Evolutionary conservation across 2,797 vertebrate genomes (phyloP), one percentile per base, ranked within the genome.

Genomic region (Molossus alvarezi): DNA sequence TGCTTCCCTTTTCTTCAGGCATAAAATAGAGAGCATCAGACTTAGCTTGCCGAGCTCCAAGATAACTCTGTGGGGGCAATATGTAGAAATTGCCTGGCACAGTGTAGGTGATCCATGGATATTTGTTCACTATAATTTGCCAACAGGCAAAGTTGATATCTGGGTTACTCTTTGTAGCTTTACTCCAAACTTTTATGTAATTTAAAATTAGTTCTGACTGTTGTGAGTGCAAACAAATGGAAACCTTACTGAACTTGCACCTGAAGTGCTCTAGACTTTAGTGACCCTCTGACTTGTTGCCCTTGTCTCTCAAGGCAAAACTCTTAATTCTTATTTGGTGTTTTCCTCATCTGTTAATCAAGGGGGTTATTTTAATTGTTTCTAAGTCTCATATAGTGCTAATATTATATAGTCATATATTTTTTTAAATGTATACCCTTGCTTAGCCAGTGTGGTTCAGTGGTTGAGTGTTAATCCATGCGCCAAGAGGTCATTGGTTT

Each of bases 121-220:
- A 79, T 41, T 69, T 92, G n/a, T 84, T 60, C 13, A 83, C 90
- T 71, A 80, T 37, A 87, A 88, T 76, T 51, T 51, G 27, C 8
- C 25, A 12, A 5, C 12, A 29, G 37, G 17, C 76, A 93, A 53
- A 88, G 20, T 14, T 91, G 8, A 6, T 57, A 86, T 67, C 20
- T 69, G 6, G 69, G 17, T 73, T 83, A 57, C 21, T 82, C 9
- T 57, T 53, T 69, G 62, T 12, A 48, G 57, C 71, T 55, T 73
- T 67, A 7, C 29, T 84, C 9, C 25, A 25, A 15, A 73, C 62
- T 73, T 85, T 25, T 33, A 2, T 80, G 7, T 73, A n/a, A 80
- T 69, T 73, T 64, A 11, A 33, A 76, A 87, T 55, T 51, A 84
- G 14, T 69, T 65, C 29, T 60, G 33, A 94, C 2, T 13, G 2